Evolutionary conservation across 1,140 invertebrate genomes (phyloP).

Genomic region (Ostrea edulis): DNA sequence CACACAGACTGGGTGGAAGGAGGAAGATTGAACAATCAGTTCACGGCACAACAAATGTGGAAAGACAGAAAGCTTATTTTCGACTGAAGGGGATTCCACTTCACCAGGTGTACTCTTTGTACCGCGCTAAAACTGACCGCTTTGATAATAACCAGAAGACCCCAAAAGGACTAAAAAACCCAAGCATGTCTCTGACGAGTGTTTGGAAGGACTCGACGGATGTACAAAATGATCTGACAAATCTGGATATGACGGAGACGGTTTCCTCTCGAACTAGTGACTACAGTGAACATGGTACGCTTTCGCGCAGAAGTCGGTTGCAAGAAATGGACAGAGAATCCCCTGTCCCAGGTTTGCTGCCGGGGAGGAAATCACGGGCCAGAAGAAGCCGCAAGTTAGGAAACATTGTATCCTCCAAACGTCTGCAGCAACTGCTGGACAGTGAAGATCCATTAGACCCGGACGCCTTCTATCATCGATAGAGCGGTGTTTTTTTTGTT

Average conservation of each 20-base stretch:
- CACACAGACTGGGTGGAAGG: not conserved
- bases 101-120: constrained; percentile 50
- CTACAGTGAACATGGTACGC: constrained; percentile 22
- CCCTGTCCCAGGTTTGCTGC: constrained; percentile 50
- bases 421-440: constrained; percentile 54
- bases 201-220: not conserved
- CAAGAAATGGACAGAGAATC: constrained; percentile 54
- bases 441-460: constrained; percentile 52
- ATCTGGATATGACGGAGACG: constrained; percentile 35
- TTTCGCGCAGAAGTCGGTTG: constrained; percentile 45
- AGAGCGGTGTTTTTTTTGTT: not conserved
- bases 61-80: constrained; percentile 55
- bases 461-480: constrained; percentile 49
- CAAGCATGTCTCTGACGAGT: constrained; percentile 44
- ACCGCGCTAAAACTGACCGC: constrained; percentile 44
- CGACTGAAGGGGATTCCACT: constrained; percentile 54
- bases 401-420: constrained; percentile 54
- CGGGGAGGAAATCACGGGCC: not conserved
- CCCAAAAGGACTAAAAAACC: constrained; percentile 3
- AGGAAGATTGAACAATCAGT: not conserved
- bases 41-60: constrained; percentile 44
- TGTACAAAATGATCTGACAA: constrained; percentile 38
- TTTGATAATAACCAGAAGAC: constrained; percentile 19
- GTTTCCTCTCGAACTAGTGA: constrained; percentile 39
- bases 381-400: constrained; percentile 50